These are phyloP conservation scores for Mechanitis mazaeus DNA, from an alignment of 2,888 invertebrate genomes.

Conservation along the genomic window DNA sequence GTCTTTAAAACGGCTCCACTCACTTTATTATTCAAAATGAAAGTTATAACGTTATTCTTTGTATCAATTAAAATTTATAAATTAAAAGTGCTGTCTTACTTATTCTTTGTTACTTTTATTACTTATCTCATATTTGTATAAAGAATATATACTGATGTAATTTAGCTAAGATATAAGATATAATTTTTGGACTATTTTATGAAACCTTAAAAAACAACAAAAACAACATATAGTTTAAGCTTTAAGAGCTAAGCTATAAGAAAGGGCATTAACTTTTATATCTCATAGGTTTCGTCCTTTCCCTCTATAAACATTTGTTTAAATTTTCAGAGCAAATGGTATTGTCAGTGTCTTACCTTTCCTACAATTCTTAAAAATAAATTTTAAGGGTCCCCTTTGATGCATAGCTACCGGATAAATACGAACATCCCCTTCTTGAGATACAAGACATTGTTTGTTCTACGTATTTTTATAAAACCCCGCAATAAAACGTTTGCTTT, in stretches of 20 bases:
- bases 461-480: conserved; percentile 69
- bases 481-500: conserved; percentile 75
- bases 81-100: neutral
- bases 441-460: conserved; percentile 71
- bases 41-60: conserved; percentile 16
- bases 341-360: conserved; percentile 39
- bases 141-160: too few species aligned
- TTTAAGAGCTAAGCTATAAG: neutral
- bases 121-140: too few species aligned
- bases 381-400: conserved; percentile 42
- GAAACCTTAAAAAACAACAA: too few species aligned
- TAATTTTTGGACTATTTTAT: too few species aligned
- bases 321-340: conserved; percentile 12
- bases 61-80: conserved; percentile 4
- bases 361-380: conserved; percentile 42
- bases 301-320: conserved; percentile 13
- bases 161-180: too few species aligned
- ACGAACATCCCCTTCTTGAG: conserved; percentile 63
- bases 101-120: too few species aligned
- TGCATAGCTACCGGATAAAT: conserved; percentile 50
- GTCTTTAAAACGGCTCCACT: conserved; percentile 49
- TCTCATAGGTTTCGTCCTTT: neutral
- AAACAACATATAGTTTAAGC: too few species aligned
- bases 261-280: conserved; percentile 3
- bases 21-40: conserved; percentile 42